Evolutionary conservation across 2,888 invertebrate genomes (phyloP), one percentile per base, ranked within the genome.

Genomic region (Linnaemya tessellans): DNA sequence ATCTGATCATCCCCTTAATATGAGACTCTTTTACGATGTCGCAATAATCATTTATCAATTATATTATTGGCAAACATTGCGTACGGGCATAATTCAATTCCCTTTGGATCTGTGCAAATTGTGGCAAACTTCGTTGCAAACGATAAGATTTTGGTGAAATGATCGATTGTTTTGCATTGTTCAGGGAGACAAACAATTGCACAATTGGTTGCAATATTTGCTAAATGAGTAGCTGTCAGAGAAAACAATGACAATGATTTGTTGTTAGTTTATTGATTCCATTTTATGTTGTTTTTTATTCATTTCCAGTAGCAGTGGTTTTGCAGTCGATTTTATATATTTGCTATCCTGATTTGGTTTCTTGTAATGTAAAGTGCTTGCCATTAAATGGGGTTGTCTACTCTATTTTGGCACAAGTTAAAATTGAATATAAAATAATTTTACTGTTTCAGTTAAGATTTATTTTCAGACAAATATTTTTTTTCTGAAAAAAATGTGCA

Each of bases 31-130:
- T 58, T 1, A 38, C 18, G 13, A 70, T 43, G 62, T 75, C 38
- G 30, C 73, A 67, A 67, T 75, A 71, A 87, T 87, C 87, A 87
- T 87, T 87, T 87, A 88, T 88, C 88, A 88, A 88, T 88, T 88
- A 87, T 75, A 85, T 87, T 87, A 88, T 88, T 88, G 87, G 87
- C 88, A 88, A 88, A 87, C 86, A 87, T 86, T 87, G 84, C 77
- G 86, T 86, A 15, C n/a, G 46, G 5, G n/a, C 64, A 35, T 73
- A 51, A 60, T 78, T 67, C 20, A 56, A 22, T 10, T 54, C 43
- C 22, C n/a, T 74, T 62, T 60, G 30, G 68, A 51, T 38, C 51
- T 64, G 22, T 43, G 13, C 8, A 65, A 22, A 49, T 46, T 74
- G 49, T 80, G n/a, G 38, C 74, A 75, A 75, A 64, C 46, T 46